Percentiles rank a stretch among this genome's conserved stretches.
Conservation (phyloP, 2,888 invertebrate genomes). For the Spilosoma lubricipeda region DNA sequence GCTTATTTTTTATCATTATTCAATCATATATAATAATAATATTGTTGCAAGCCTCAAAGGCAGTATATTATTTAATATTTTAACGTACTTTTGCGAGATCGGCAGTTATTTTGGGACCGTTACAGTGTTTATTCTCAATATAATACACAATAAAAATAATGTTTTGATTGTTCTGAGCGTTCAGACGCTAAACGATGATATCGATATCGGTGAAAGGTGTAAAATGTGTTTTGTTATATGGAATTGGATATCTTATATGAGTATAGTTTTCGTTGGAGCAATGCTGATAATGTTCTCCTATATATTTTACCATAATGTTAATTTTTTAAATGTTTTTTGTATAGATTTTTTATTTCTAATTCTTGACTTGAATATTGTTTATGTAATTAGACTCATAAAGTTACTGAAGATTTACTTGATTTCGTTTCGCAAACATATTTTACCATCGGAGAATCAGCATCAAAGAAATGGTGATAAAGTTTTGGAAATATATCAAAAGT, state of each 20-base stretch:
- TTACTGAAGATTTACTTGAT: slow-evolving; percentile 23
- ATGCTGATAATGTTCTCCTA: not conserved
- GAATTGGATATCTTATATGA: slow-evolving; percentile 18
- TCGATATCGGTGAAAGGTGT: not conserved
- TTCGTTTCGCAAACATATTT: slow-evolving; percentile 12
- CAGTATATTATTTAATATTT: not conserved
- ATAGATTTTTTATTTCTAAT: slow-evolving; percentile 4
- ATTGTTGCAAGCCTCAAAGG: not conserved
- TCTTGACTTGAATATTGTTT: slow-evolving; percentile 23
- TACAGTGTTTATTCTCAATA: not conserved
- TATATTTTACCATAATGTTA: not conserved
- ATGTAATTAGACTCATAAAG: slow-evolving; percentile 21
- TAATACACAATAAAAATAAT: slow-evolving; percentile 3
- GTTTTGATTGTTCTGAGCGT: slow-evolving; percentile 2
- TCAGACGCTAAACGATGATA: slow-evolving; percentile 5
- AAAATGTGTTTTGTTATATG: not conserved
- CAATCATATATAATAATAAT: not conserved
- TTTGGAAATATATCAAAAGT: slow-evolving; percentile 10
- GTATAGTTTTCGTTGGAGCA: not conserved
- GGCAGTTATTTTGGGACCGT: not conserved
- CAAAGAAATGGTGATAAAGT: not conserved
- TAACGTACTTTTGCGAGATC: not conserved
- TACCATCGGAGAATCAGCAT: not conserved
- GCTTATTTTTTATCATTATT: not conserved
- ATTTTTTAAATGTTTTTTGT: not conserved